Percentiles rank a stretch among this genome's conserved stretches.
Evolutionary conservation across 2,888 invertebrate genomes (phyloP).

Genomic region (Brachynemurus nebulosus): DNA sequence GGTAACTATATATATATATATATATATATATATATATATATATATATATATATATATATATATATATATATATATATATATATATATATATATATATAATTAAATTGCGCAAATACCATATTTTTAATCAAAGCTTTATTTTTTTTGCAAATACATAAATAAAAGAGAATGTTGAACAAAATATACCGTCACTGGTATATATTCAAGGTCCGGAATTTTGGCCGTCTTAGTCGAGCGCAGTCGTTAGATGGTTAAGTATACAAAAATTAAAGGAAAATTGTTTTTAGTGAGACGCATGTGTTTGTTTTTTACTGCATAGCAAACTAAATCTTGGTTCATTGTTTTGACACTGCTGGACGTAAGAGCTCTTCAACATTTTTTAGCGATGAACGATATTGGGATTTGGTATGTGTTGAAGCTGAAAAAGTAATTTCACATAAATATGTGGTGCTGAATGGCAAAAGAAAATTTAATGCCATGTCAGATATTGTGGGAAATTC

Average conservation of each 20-base stretch:
- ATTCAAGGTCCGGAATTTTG: slow-evolving; percentile 5
- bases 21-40: too few relatives aligned
- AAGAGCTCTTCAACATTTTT: slow-evolving; percentile 17
- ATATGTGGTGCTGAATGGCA: slow-evolving; percentile 16
- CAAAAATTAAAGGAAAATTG: slow-evolving; percentile 11
- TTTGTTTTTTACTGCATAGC: slow-evolving; percentile 17
- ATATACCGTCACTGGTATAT: too few relatives aligned
- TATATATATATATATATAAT: too few relatives aligned
- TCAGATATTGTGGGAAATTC: slow-evolving; percentile 15
- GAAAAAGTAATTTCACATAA: slow-evolving; percentile 16
- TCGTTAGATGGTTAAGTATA: slow-evolving; percentile 2
- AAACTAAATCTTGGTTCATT: slow-evolving; percentile 17
- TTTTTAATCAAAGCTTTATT: too few relatives aligned
- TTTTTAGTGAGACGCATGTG: slow-evolving; percentile 13
- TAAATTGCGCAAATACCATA: too few relatives aligned
- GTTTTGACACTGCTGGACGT: slow-evolving; percentile 17
- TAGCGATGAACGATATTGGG: slow-evolving; percentile 16
- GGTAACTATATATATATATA: too few relatives aligned
- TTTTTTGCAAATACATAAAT: too few relatives aligned
- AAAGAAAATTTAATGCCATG: slow-evolving; percentile 15
- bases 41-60: too few relatives aligned
- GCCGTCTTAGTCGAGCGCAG: slow-evolving; percentile 1
- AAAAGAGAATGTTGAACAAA: too few relatives aligned
- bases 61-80: too few relatives aligned
- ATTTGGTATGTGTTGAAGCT: slow-evolving; percentile 16